Evolutionary conservation across 2,888 invertebrate species (phyloP).

Genomic region (Heterodera filipjevi): DNA sequence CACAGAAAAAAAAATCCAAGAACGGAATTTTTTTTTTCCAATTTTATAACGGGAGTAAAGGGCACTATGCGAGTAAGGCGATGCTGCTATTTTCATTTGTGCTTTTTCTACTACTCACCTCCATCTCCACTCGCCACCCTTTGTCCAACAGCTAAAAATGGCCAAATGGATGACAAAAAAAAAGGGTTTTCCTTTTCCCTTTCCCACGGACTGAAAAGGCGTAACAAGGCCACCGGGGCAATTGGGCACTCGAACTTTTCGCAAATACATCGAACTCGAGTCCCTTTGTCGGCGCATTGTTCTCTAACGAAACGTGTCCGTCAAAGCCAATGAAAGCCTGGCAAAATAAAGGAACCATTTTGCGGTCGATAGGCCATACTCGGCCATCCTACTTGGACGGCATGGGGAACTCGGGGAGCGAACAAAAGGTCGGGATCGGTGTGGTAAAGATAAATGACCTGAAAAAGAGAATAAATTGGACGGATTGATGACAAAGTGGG

Average conservation of each 20-base stretch:
- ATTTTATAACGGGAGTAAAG: too few species aligned
- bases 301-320: conserved; percentile 54
- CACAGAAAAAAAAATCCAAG: too few species aligned
- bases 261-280: conserved; percentile 33
- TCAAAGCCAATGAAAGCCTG: conserved; percentile 58
- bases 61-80: too few species aligned
- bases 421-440: conserved; percentile 30
- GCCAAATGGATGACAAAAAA: too few species aligned
- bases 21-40: too few species aligned
- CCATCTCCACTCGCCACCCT: conserved; percentile 50
- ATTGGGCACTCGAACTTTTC: conserved; percentile 37
- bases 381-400: conserved; percentile 22
- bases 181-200: neutral
- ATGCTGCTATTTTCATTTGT: neutral
- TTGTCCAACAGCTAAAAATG: conserved; percentile 43
- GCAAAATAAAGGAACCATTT: neutral
- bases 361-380: neutral
- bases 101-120: conserved; percentile 24
- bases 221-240: conserved; percentile 44
- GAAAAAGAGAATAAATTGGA: neutral
- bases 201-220: conserved; percentile 21
- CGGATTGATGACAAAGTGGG: neutral
- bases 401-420: conserved; percentile 27
- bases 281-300: conserved; percentile 31
- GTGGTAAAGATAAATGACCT: conserved; percentile 41